Evolutionary conservation across 2,113 vertebrate genomes (phyloP).

Genomic region (Epinephelus moara): DNA sequence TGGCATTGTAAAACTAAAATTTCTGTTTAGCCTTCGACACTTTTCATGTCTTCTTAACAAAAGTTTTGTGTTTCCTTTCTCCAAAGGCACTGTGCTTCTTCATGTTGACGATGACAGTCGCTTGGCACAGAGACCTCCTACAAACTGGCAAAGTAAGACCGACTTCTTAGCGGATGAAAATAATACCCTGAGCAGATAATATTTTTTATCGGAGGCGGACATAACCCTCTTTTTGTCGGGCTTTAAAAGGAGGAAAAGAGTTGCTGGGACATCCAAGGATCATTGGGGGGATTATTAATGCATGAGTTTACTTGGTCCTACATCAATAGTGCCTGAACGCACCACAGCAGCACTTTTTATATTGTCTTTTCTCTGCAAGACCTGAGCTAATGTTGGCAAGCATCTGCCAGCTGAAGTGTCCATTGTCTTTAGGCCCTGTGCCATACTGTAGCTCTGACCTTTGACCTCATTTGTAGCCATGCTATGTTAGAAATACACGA

Average conservation of each 20-base stretch:
- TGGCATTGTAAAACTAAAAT: neutral
- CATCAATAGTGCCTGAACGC: constrained; percentile 22
- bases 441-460: constrained; percentile 22
- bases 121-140: constrained; percentile 73
- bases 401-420: constrained; percentile 37
- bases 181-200: neutral
- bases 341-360: constrained; percentile 15
- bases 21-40: neutral
- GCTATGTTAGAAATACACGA: neutral
- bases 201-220: constrained; percentile 8
- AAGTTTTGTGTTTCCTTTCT: constrained; percentile 14
- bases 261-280: neutral
- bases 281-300: constrained; percentile 41
- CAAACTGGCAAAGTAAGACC: constrained; percentile 76
- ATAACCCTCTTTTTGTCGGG: neutral
- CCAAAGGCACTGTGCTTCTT: constrained; percentile 78
- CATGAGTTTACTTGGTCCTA: neutral
- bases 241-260: neutral
- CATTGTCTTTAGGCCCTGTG: constrained; percentile 36
- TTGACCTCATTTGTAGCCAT: constrained; percentile 31
- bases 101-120: constrained; percentile 78
- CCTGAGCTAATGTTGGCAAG: constrained; percentile 11
- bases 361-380: constrained; percentile 14
- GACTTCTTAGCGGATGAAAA: neutral
- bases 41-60: neutral